A percentile compares a stretch with the other conserved stretches of the same genome.
Evolutionary conservation across 2,888 invertebrate genomes (phyloP).

Genomic region (Cataglyphis altisquamis): DNA sequence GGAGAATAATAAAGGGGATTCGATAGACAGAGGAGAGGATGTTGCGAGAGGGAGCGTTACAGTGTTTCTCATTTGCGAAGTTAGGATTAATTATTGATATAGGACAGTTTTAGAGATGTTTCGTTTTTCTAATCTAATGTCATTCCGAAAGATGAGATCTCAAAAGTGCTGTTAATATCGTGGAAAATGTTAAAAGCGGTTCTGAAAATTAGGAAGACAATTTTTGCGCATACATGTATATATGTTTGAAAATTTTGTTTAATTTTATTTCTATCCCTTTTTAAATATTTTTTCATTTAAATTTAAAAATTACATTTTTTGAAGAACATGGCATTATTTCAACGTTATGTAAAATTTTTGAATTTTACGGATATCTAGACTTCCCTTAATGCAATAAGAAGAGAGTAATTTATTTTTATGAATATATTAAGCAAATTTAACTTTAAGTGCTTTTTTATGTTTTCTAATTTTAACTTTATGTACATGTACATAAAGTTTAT

Average conservation of each 20-base stretch:
- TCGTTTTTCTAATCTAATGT: background rate
- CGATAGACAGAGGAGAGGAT: constrained; percentile 31
- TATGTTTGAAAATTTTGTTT: background rate
- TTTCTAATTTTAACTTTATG: background rate
- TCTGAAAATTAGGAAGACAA: background rate
- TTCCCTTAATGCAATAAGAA: background rate
- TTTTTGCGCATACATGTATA: background rate
- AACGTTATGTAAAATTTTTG: background rate
- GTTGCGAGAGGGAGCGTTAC: constrained; percentile 57
- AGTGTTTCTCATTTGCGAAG: constrained; percentile 49
- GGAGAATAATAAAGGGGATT: constrained; percentile 49
- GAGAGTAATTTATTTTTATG: background rate
- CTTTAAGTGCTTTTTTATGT: background rate
- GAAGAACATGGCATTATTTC: background rate
- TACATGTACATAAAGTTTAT: background rate
- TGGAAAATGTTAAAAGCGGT: no score
- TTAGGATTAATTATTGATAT: background rate
- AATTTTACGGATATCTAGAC: background rate
- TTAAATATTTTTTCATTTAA: background rate
- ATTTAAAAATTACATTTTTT: background rate
- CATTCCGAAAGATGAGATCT: no score
- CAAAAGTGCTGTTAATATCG: no score
- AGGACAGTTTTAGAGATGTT: background rate
- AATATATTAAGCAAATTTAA: constrained; percentile 1
- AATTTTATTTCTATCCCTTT: background rate